Percentiles rank a stretch among this genome's conserved stretches.
phyloP scores from a whole-genome alignment of 2,113 vertebrate species.

The Heteronetta atricapilla region DNA sequence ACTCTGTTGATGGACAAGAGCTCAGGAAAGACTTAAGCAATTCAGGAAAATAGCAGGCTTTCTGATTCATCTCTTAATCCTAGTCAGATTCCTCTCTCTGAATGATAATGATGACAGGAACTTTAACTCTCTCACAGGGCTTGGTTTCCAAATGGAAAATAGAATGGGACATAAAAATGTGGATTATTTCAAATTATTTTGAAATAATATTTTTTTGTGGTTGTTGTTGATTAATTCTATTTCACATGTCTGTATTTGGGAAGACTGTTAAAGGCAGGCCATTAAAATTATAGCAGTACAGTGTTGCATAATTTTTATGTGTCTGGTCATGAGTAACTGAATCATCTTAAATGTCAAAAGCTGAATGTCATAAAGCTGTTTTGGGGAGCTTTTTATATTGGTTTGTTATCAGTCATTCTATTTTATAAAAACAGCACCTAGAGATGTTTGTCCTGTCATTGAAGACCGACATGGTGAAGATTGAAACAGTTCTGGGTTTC shows the following conservation, averaged over 20 bases:
- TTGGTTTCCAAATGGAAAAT: not conserved
- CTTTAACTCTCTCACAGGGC: not conserved
- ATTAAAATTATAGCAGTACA: not conserved
- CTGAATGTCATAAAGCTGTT: not conserved
- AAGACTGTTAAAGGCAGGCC: not conserved
- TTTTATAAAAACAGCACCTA: not conserved
- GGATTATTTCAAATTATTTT: not conserved
- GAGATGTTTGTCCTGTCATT: not conserved
- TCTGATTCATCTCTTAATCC: not conserved
- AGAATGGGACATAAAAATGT: not conserved
- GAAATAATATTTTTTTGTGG: not conserved
- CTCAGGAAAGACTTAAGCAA: not conserved
- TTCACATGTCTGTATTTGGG: not conserved
- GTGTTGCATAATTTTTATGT: not conserved
- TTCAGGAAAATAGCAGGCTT: not conserved
- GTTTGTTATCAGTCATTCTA: not conserved
- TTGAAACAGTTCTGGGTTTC: not conserved
- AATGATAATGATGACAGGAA: not conserved
- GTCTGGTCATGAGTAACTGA: not conserved
- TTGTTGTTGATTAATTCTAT: not conserved
- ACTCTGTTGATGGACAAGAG: not conserved
- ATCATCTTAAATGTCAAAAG: not conserved
- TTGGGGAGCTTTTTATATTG: not conserved
- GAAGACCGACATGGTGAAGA: not conserved
- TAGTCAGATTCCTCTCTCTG: not conserved